Conservation (phyloP, 2,113 vertebrate species). For the Macquaria ambigua region DNA sequence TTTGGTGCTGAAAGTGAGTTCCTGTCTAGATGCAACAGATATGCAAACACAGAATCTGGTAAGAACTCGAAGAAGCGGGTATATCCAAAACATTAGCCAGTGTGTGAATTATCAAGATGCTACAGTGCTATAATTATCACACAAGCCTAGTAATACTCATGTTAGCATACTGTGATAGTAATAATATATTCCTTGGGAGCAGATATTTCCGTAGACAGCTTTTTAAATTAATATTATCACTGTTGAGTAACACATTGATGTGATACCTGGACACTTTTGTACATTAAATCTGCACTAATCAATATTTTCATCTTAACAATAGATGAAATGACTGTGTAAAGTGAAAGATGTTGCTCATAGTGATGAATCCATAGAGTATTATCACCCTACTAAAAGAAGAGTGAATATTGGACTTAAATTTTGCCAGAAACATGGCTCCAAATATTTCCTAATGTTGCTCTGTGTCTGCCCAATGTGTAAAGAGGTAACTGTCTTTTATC, state of each 20-base stretch:
- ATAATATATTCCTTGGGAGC: neutral
- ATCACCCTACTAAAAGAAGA: neutral
- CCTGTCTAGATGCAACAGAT: neutral
- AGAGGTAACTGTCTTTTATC: neutral
- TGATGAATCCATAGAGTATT: neutral
- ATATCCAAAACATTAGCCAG: neutral
- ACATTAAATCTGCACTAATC: neutral
- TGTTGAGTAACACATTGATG: neutral
- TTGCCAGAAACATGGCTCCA: neutral
- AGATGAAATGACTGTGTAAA: neutral
- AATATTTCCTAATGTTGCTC: neutral
- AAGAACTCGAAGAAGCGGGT: neutral
- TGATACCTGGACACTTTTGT: neutral
- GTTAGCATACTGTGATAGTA: neutral
- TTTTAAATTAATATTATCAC: neutral
- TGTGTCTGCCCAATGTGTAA: neutral
- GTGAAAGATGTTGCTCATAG: neutral
- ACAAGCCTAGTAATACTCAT: neutral
- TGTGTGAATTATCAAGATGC: neutral
- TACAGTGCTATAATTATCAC: neutral
- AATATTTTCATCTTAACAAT: neutral
- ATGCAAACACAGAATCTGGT: slow-evolving; percentile 29
- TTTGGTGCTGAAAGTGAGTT: neutral
- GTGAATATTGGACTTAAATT: neutral
- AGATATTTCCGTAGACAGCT: neutral